phyloP scores from a whole-genome alignment of 2,113 vertebrate genomes.

The Phrynosoma platyrhinos region DNA sequence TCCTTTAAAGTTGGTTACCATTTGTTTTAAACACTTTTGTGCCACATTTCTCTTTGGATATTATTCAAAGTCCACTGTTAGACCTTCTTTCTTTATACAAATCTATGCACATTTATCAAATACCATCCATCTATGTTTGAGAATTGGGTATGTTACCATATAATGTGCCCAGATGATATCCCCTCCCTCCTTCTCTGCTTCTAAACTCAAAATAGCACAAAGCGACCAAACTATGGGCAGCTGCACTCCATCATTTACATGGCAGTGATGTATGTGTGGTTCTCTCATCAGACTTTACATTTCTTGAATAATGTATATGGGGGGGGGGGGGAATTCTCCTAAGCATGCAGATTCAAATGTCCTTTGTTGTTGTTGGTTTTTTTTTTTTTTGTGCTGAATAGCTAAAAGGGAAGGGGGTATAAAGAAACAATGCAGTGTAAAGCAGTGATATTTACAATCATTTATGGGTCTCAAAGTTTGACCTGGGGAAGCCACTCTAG shows the following conservation, averaged over 20 bases:
- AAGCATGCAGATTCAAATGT: constrained; percentile 33
- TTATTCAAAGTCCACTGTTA: constrained; percentile 33
- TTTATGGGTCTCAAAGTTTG: neutral
- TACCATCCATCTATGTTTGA: constrained; percentile 16
- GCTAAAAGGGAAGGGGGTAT: constrained; percentile 24
- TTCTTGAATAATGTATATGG: constrained; percentile 57
- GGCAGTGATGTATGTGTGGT: constrained; percentile 39
- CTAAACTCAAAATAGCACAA: constrained; percentile 40
- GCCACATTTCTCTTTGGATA: constrained; percentile 4
- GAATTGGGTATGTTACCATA: constrained; percentile 33
- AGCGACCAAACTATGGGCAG: constrained; percentile 33
- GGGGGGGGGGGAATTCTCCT: constrained; percentile 36
- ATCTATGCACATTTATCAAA: constrained; percentile 33
- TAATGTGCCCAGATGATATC: constrained; percentile 49
- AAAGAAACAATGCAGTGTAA: constrained; percentile 10
- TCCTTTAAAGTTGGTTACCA: constrained; percentile 19
- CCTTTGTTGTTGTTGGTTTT: neutral
- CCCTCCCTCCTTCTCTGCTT: constrained; percentile 26
- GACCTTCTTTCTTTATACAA: constrained; percentile 31
- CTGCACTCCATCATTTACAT: constrained; percentile 53
- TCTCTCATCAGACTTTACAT: constrained; percentile 42
- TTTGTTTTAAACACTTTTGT: constrained; percentile 27
- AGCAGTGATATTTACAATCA: constrained; percentile 37
- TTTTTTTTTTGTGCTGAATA: constrained; percentile 18
- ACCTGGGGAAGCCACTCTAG: neutral